phyloP scores from a whole-genome alignment of 2,888 invertebrate genomes.

The Trichogramma evanescens region DNA sequence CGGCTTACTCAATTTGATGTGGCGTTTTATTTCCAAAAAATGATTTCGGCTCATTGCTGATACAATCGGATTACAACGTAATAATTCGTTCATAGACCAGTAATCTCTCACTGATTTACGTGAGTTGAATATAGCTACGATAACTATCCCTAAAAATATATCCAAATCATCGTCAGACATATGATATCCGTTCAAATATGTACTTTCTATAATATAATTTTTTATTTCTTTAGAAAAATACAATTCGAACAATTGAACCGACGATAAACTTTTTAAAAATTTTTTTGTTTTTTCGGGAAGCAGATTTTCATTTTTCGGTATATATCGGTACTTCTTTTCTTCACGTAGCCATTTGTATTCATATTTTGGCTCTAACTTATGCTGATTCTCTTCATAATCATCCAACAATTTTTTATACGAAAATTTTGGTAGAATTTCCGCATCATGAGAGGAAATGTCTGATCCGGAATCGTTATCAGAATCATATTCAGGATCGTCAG shows the following conservation, averaged over 20 bases:
- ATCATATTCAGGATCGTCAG: slow-evolving; percentile 1
- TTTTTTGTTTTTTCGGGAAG: slow-evolving; percentile 4
- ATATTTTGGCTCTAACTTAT: background rate
- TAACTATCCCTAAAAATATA: background rate
- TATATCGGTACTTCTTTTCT: background rate
- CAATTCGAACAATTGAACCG: background rate
- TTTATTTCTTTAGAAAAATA: slow-evolving; percentile 5
- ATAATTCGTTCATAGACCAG: background rate
- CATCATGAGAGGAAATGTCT: background rate
- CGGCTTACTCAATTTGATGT: background rate
- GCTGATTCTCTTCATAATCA: slow-evolving; percentile 4
- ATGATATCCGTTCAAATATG: background rate
- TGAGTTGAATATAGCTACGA: background rate
- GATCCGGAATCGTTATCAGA: slow-evolving; percentile 4
- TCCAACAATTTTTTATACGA: background rate
- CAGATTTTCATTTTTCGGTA: background rate
- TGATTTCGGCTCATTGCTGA: background rate
- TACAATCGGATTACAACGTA: background rate
- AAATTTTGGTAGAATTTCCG: background rate
- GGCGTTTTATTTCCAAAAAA: background rate
- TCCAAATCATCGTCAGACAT: background rate
- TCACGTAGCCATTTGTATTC: background rate
- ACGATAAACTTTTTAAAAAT: background rate
- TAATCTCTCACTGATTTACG: slow-evolving; percentile 1
- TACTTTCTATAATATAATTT: slow-evolving; percentile 1